These are phyloP conservation scores for Anarsia innoxiella DNA, from an alignment of 2,888 invertebrate genomes.

Conservation along the genomic window DNA sequence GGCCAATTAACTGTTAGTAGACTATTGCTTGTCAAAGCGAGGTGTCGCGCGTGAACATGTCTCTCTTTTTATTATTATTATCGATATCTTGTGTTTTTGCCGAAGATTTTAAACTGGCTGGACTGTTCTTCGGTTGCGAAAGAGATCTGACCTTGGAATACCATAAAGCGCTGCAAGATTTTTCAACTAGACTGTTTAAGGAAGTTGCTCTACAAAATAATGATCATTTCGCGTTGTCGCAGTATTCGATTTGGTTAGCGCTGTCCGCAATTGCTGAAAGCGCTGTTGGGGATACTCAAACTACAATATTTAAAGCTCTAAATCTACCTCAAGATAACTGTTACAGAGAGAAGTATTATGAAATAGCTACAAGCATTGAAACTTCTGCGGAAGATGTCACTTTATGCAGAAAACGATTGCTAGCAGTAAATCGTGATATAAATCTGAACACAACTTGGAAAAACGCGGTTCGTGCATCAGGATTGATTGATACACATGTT, in stretches of 20 bases:
- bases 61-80: too few relatives aligned
- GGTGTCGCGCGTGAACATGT: too few relatives aligned
- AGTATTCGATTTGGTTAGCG: constrained; percentile 27
- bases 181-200: constrained; percentile 16
- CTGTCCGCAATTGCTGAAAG: constrained; percentile 30
- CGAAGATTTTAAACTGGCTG: constrained; percentile 3
- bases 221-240: constrained; percentile 27
- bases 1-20: too few relatives aligned
- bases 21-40: too few relatives aligned
- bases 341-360: constrained; percentile 24
- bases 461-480: constrained; percentile 1
- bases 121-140: constrained; percentile 11
- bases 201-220: constrained; percentile 11
- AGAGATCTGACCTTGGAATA: constrained; percentile 13
- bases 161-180: constrained; percentile 11
- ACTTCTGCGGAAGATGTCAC: constrained; percentile 21
- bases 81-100: too few relatives aligned
- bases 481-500: constrained; percentile 16
- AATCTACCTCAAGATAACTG: constrained; percentile 25
- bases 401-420: constrained; percentile 17
- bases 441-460: constrained; percentile 21
- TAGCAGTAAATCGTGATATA: constrained; percentile 21
- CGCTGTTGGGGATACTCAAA: constrained; percentile 18
- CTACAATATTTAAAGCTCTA: constrained; percentile 19
- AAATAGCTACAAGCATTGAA: constrained; percentile 25